phyloP scores from a whole-genome alignment of 2,888 invertebrate genomes.

The Sminthurides aquaticus region DNA sequence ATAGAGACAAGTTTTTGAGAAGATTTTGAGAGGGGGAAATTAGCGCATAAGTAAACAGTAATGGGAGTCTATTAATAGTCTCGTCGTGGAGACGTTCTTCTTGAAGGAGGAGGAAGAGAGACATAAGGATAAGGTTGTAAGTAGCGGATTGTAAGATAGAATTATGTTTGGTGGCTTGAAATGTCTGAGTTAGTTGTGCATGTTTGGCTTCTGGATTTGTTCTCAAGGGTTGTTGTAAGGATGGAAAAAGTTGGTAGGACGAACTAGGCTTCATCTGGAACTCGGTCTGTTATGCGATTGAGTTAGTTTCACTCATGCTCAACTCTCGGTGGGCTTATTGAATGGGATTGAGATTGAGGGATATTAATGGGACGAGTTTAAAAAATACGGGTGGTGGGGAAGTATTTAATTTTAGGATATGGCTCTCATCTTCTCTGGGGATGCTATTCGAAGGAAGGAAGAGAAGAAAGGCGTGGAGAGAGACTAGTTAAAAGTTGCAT shows the following conservation, averaged over 20 bases:
- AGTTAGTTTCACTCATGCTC: slow-evolving; percentile 1
- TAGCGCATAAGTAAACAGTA: neutral
- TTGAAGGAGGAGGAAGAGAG: neutral
- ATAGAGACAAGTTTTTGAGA: neutral
- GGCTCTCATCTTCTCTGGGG: too few relatives aligned
- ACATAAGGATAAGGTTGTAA: neutral
- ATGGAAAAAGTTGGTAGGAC: too few relatives aligned
- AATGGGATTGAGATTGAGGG: slow-evolving; percentile 42
- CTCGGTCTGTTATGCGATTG: neutral
- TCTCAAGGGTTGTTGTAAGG: too few relatives aligned
- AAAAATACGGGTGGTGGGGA: neutral
- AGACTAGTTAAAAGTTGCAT: too few relatives aligned
- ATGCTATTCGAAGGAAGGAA: too few relatives aligned
- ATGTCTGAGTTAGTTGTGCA: too few relatives aligned
- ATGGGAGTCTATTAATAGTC: neutral
- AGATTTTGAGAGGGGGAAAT: neutral
- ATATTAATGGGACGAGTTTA: slow-evolving; percentile 41
- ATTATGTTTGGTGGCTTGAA: too few relatives aligned
- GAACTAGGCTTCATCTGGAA: too few relatives aligned
- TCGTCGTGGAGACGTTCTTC: neutral
- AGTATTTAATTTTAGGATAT: neutral
- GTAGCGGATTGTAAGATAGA: too few relatives aligned
- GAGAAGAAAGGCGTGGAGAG: too few relatives aligned
- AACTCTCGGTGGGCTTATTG: slow-evolving; percentile 40
- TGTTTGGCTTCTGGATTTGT: too few relatives aligned